Evolutionary conservation across 1,140 invertebrate genomes (phyloP).

Genomic region (Rhysida immarginata): DNA sequence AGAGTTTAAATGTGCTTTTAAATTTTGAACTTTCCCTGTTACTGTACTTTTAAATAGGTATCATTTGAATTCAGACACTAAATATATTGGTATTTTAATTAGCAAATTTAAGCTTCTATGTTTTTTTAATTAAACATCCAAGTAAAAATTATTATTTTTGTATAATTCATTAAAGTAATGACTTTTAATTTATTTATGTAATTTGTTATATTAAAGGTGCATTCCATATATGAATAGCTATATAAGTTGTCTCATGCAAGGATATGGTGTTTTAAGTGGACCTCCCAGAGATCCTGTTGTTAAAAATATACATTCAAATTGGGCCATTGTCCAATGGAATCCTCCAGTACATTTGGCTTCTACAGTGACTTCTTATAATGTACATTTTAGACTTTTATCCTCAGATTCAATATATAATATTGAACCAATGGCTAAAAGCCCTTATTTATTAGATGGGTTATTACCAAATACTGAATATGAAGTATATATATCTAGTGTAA

Average conservation of each 20-base stretch:
- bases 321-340: conserved; percentile 61
- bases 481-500: conserved; percentile 62
- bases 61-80: no score
- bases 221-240: conserved; percentile 61
- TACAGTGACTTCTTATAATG: conserved; percentile 50
- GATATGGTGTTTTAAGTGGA: conserved; percentile 60
- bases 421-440: conserved; percentile 26
- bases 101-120: no score
- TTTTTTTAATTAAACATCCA: no score
- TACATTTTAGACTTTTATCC: conserved; percentile 43
- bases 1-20: no score
- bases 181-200: no score
- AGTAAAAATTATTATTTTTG: no score
- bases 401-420: conserved; percentile 28
- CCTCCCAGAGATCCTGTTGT: conserved; percentile 47
- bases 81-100: no score
- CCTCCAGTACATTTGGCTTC: conserved; percentile 48
- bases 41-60: no score
- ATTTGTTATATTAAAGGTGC: conserved; percentile 49
- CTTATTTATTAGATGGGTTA: conserved; percentile 55
- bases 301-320: conserved; percentile 51
- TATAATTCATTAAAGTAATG: no score
- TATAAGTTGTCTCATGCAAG: conserved; percentile 60
- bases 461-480: conserved; percentile 58
- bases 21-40: no score